These are phyloP conservation scores for Darevskia nairensis DNA, from an alignment of 2,797 vertebrate species.

Conservation along the genomic window DNA sequence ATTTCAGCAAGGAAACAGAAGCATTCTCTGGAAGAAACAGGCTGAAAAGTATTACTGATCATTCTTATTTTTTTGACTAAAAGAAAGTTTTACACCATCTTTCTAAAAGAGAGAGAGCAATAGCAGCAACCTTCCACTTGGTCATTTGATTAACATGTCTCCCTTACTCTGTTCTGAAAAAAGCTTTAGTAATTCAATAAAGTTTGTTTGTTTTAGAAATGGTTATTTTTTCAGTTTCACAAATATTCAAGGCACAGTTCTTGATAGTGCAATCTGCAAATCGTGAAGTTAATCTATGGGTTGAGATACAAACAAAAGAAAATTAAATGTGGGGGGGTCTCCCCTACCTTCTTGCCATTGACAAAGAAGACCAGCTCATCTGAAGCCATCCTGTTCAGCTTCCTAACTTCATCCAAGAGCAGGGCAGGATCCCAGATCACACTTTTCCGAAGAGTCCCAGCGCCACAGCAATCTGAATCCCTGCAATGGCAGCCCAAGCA, in stretches of 20 bases:
- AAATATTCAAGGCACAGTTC: background rate
- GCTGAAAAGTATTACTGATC: background rate
- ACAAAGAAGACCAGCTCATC: conserved; percentile 84
- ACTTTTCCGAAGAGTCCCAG: conserved; percentile 31
- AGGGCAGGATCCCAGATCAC: background rate
- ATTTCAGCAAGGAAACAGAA: background rate
- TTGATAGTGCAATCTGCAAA: background rate
- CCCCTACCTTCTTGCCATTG: conserved; percentile 85
- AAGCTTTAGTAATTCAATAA: background rate
- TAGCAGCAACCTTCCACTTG: background rate
- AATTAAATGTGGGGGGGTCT: conserved; percentile 8
- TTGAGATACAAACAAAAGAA: background rate
- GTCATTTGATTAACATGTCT: background rate
- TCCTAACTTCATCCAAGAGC: conserved; percentile 8
- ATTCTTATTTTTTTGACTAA: background rate
- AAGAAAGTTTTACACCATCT: background rate
- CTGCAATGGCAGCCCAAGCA: background rate
- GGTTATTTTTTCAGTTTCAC: too few relatives aligned
- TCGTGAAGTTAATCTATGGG: background rate
- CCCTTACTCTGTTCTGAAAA: background rate
- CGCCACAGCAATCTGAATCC: background rate
- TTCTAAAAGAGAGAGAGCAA: background rate
- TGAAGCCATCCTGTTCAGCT: conserved; percentile 59
- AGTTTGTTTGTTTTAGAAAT: background rate
- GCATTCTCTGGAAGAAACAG: conserved; percentile 20